Evolutionary conservation across 1,140 invertebrate genomes (phyloP).

Genomic region (Aricia agestis): DNA sequence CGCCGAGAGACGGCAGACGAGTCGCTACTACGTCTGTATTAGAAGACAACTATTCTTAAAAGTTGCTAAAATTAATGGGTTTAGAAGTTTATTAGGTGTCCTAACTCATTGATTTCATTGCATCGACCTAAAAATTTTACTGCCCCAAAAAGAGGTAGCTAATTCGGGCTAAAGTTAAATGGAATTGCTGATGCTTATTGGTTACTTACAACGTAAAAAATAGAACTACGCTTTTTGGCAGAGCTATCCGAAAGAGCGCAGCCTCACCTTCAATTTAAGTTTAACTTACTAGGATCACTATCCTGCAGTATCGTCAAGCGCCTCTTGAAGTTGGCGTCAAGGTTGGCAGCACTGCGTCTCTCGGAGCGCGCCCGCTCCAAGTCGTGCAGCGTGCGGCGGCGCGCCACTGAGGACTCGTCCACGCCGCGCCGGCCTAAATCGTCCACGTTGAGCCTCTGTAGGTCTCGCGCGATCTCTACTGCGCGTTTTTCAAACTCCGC

Average conservation of each 20-base stretch:
- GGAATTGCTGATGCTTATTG: too few species aligned
- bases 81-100: too few species aligned
- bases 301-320: constrained; percentile 82
- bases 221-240: too few species aligned
- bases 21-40: constrained; percentile 37
- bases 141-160: too few species aligned
- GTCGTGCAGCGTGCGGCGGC: constrained; percentile 91
- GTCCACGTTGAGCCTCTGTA: constrained; percentile 89
- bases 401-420: constrained; percentile 84
- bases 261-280: too few species aligned
- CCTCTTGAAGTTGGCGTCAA: constrained; percentile 95
- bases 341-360: constrained; percentile 88
- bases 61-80: too few species aligned
- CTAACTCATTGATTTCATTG: too few species aligned
- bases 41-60: constrained; percentile 8
- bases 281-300: constrained; percentile 41
- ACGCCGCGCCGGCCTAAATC: constrained; percentile 90
- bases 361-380: constrained; percentile 88
- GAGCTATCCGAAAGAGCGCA: too few species aligned
- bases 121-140: too few species aligned
- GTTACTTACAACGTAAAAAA: too few species aligned
- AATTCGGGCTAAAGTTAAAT: too few species aligned
- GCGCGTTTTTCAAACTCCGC: constrained; percentile 91
- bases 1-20: constrained; percentile 85
- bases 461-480: constrained; percentile 92